These are phyloP conservation scores for Cryptus armator DNA, from an alignment of 2,888 invertebrate species.

Conservation along the genomic window DNA sequence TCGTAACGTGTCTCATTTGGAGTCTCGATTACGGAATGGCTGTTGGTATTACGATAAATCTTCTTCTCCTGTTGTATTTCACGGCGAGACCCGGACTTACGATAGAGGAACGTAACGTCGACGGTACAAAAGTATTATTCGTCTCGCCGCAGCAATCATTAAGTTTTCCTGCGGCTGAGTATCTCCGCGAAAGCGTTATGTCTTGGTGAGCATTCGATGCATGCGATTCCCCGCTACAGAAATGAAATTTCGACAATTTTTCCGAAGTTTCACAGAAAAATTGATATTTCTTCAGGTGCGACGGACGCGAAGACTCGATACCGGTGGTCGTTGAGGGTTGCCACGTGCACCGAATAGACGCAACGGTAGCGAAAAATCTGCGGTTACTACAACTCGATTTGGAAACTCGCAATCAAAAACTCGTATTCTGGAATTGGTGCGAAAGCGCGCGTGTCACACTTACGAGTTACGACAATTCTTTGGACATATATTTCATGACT, in stretches of 20 bases:
- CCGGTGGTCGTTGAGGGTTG: conserved; percentile 89
- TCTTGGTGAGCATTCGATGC: conserved; percentile 75
- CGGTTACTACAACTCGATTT: conserved; percentile 79
- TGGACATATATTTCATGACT: conserved; percentile 75
- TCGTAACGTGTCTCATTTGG: conserved; percentile 88
- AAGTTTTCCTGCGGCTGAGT: conserved; percentile 87
- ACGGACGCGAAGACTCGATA: conserved; percentile 78
- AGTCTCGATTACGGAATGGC: conserved; percentile 89
- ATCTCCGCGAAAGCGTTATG: conserved; percentile 85
- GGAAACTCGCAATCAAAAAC: conserved; percentile 77
- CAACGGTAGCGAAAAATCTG: conserved; percentile 88
- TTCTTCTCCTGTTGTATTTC: conserved; percentile 88
- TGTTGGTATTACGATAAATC: conserved; percentile 89
- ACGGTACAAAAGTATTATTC: conserved; percentile 81
- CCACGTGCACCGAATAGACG: conserved; percentile 88
- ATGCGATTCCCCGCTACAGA: neutral
- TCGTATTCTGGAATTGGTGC: conserved; percentile 84
- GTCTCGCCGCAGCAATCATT: conserved; percentile 83
- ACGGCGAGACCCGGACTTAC: conserved; percentile 89
- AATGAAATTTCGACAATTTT: conserved; percentile 6
- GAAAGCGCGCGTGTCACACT: conserved; percentile 77
- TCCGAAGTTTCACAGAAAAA: neutral
- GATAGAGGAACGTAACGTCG: conserved; percentile 87
- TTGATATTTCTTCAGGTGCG: conserved; percentile 76
- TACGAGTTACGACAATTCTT: conserved; percentile 77